Conservation (phyloP, 2,888 invertebrate genomes). For the Nebria brevicollis region DNA sequence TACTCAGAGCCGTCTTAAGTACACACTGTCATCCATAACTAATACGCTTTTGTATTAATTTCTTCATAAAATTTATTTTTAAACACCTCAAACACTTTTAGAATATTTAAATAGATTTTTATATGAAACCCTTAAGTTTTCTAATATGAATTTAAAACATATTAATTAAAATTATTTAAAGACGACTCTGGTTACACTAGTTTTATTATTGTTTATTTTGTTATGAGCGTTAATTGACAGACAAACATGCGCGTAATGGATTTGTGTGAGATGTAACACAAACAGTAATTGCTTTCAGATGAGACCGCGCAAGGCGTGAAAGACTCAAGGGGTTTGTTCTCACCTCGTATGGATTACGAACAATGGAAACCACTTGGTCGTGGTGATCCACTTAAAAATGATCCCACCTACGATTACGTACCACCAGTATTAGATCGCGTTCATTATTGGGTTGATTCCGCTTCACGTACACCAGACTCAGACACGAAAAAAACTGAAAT, state of each 20-base stretch:
- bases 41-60: neutral
- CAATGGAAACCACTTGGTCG: conserved; percentile 87
- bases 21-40: neutral
- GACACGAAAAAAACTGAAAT: conserved; percentile 73
- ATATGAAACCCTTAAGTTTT: too few species aligned
- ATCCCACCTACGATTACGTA: conserved; percentile 86
- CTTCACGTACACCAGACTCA: conserved; percentile 66
- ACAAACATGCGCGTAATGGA: conserved; percentile 34
- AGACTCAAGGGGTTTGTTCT: conserved; percentile 66
- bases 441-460: conserved; percentile 81
- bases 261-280: conserved; percentile 15
- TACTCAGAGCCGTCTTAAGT: neutral
- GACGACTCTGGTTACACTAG: neutral
- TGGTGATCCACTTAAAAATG: conserved; percentile 84
- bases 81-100: neutral
- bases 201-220: conserved; percentile 22
- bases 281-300: conserved; percentile 27
- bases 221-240: conserved; percentile 28
- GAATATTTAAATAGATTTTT: too few species aligned
- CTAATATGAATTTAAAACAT: too few species aligned
- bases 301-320: conserved; percentile 49
- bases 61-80: neutral
- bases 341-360: conserved; percentile 83
- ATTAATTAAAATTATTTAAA: neutral
- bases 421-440: conserved; percentile 83